These are phyloP conservation scores for Nothura maculosa DNA, from an alignment of 2,797 vertebrate genomes.

Conservation along the genomic window DNA sequence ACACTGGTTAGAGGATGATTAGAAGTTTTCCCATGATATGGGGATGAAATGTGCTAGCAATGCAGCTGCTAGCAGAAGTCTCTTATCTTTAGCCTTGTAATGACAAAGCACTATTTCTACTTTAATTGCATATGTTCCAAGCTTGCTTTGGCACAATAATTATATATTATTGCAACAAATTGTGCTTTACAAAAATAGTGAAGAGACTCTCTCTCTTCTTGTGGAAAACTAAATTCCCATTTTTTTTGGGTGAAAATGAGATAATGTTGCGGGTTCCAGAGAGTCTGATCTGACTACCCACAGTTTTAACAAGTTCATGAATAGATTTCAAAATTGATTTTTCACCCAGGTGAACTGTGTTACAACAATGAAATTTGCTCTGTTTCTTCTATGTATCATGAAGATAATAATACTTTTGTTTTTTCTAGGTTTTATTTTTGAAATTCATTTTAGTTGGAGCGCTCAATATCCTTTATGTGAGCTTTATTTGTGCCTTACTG, in stretches of 20 bases:
- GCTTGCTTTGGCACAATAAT: constrained; percentile 3
- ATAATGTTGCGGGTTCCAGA: background rate
- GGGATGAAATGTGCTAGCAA: background rate
- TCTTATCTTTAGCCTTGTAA: constrained; percentile 22
- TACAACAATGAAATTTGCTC: accelerated
- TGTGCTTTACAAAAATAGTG: background rate
- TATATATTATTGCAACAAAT: background rate
- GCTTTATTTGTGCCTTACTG: background rate
- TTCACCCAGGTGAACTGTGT: background rate
- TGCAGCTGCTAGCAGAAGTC: background rate
- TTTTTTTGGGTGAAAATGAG: background rate
- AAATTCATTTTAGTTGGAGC: background rate
- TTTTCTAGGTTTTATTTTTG: background rate
- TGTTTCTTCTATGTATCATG: background rate
- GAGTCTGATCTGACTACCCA: background rate
- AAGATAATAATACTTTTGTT: background rate
- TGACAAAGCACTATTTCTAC: constrained; percentile 35
- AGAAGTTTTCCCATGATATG: background rate
- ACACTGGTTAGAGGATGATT: background rate
- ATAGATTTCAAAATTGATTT: background rate
- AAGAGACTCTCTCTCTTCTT: background rate
- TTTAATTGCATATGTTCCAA: constrained; percentile 20
- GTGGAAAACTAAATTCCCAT: background rate
- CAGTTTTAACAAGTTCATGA: background rate
- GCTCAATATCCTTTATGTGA: background rate